Conservation (phyloP, 2,113 vertebrate species). For the Isurus oxyrinchus region DNA sequence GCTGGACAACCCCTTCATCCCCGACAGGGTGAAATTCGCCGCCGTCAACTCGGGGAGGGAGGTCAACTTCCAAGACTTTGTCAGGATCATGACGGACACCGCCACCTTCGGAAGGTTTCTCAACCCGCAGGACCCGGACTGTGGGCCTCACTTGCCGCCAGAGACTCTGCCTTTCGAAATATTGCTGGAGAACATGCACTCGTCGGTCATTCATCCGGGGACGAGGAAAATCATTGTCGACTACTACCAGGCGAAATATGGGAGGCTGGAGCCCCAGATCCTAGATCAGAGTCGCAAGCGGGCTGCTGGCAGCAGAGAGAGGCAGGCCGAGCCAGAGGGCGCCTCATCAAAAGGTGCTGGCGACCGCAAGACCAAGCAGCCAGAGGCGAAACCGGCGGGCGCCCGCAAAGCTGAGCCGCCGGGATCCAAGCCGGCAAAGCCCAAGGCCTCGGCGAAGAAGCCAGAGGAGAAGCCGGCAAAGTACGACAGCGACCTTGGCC, state of each 20-base stretch:
- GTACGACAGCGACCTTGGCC: too few relatives aligned
- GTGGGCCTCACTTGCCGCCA: neutral
- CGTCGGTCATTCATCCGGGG: rapidly evolving
- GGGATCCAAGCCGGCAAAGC: neutral
- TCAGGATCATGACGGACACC: neutral
- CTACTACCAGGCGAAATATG: neutral
- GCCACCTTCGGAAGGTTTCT: neutral
- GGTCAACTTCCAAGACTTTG: neutral
- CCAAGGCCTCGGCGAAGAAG: neutral
- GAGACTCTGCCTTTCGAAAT: neutral
- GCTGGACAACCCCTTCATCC: slow-evolving; percentile 12
- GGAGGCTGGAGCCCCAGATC: neutral
- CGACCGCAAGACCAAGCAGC: neutral
- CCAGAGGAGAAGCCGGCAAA: too few relatives aligned
- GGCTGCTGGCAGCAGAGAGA: neutral
- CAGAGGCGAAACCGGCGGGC: too few relatives aligned
- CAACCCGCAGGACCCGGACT: neutral
- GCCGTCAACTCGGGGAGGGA: neutral
- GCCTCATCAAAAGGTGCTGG: neutral
- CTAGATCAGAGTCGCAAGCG: neutral
- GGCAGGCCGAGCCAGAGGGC: rapidly evolving
- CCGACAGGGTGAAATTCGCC: neutral
- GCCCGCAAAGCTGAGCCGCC: too few relatives aligned
- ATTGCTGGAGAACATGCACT: neutral
- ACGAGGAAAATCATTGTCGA: neutral